Evolutionary conservation across 2,797 vertebrate genomes (phyloP).

Genomic region (Notolepis coatsorum): DNA sequence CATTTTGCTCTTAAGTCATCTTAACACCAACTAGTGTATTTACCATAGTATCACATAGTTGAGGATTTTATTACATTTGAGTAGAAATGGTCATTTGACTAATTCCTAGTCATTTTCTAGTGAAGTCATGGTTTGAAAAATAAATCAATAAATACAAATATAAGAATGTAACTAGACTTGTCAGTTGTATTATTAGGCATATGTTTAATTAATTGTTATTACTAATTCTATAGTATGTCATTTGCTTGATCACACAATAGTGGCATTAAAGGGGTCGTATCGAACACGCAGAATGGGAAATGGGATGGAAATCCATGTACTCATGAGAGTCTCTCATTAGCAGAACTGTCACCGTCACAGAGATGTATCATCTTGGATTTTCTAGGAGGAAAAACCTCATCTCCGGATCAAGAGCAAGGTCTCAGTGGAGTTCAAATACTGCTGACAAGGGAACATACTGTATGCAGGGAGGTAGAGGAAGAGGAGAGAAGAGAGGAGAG

Average conservation of each 20-base stretch:
- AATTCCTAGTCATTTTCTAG: no score
- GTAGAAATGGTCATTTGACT: constrained; percentile 23
- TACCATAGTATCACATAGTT: background rate
- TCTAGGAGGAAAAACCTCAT: constrained; percentile 64
- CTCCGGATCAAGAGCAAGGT: constrained; percentile 69
- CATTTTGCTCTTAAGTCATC: constrained; percentile 6
- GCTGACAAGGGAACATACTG: constrained; percentile 58
- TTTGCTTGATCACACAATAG: constrained; percentile 42
- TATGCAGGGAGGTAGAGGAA: background rate
- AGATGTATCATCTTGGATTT: constrained; percentile 57
- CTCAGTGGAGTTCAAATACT: constrained; percentile 66
- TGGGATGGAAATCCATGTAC: constrained; percentile 55
- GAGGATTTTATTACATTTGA: constrained; percentile 8
- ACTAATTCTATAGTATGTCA: constrained; percentile 48
- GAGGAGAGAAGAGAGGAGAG: background rate
- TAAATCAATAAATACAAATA: constrained; percentile 5
- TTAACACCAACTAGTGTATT: constrained; percentile 1
- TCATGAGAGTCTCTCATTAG: constrained; percentile 58
- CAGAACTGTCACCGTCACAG: constrained; percentile 62
- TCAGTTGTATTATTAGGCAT: constrained; percentile 38
- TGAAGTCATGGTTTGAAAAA: constrained; percentile 18
- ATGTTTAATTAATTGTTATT: constrained; percentile 25
- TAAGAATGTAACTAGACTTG: constrained; percentile 19
- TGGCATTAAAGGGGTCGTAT: constrained; percentile 44
- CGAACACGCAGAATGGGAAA: constrained; percentile 29